Evolutionary conservation across 2,113 vertebrate genomes (phyloP), one percentile per base, ranked within the genome.

Genomic region (Pterocles orientalis): DNA sequence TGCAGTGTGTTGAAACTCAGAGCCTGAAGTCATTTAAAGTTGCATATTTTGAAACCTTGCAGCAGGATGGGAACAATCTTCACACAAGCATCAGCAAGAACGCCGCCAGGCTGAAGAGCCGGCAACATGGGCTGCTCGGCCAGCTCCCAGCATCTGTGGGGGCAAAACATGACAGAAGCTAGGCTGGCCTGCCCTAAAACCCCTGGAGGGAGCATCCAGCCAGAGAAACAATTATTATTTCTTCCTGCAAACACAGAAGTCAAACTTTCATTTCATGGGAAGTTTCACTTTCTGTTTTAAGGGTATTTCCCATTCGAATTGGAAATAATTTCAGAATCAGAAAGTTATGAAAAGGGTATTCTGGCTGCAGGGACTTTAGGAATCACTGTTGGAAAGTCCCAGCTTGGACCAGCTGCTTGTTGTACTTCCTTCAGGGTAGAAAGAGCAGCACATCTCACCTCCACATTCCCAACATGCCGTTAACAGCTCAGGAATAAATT

Each of bases 401-500:
- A 79, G 70, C 28, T 54, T 50, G 29, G 41, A 21, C 7, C 25
- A 17, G 34, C 10, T 39, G 33, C 12, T 73, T 10, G 5, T 43
- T 5, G 3, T 61, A 50, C 6, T 28, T 60, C 54, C 36, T 70
- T 39, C 69, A 75, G n/a, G 21, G 2, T n/a, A 54, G 47, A 61
- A 64, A 16, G 17, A 24, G 43, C 26, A 66, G 61, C 25, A 64
- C 31, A 29, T 36, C 50, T 77, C 45, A 39, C 21, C n/a, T 50
- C 60, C 5, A 0, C 23, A 16, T 56, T 83, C 60, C 45, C 36
- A 82, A 24, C 1, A 26, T 7, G 51, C 21, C 2, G 0, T 18
- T 65, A 77, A 36, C 19, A 62, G n/a, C 29, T 85, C 23, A 19
- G 71, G 62, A 68, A 76, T 53, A 24, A 88, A 60, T 43, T 18